A percentile compares a stretch with the other conserved stretches of the same genome.
These are phyloP conservation scores for Dasyornis broadbenti DNA, from an alignment of 2,113 vertebrate species.

Conservation along the genomic window DNA sequence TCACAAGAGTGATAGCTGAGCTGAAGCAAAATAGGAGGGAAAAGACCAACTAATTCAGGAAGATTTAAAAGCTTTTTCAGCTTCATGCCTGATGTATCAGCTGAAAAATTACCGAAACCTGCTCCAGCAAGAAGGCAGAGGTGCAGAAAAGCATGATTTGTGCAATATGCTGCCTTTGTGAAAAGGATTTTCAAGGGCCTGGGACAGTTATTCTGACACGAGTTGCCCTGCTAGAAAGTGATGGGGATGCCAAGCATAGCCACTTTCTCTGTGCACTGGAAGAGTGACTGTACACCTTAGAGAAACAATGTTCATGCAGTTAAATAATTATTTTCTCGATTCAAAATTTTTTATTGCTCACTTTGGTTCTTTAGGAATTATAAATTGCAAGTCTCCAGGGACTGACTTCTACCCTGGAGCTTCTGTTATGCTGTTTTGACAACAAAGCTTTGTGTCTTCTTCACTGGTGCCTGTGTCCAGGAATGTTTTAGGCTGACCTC, in stretches of 20 bases:
- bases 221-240: neutral
- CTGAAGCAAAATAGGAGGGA: neutral
- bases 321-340: neutral
- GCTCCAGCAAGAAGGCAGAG: neutral
- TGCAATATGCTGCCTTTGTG: neutral
- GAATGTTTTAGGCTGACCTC: neutral
- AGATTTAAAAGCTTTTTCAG: neutral
- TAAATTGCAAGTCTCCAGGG: neutral
- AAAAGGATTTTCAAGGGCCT: neutral
- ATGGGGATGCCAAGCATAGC: neutral
- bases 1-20: neutral
- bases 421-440: neutral
- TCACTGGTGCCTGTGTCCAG: neutral
- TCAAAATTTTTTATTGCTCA: neutral
- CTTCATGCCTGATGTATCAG: neutral
- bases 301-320: neutral
- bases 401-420: neutral
- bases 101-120: neutral
- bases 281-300: neutral
- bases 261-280: neutral
- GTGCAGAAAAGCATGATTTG: neutral
- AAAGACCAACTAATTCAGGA: neutral
- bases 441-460: neutral
- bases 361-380: neutral
- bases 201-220: neutral